Conservation (phyloP, 2,797 vertebrate species). For the Taeniopygia guttata region DNA sequence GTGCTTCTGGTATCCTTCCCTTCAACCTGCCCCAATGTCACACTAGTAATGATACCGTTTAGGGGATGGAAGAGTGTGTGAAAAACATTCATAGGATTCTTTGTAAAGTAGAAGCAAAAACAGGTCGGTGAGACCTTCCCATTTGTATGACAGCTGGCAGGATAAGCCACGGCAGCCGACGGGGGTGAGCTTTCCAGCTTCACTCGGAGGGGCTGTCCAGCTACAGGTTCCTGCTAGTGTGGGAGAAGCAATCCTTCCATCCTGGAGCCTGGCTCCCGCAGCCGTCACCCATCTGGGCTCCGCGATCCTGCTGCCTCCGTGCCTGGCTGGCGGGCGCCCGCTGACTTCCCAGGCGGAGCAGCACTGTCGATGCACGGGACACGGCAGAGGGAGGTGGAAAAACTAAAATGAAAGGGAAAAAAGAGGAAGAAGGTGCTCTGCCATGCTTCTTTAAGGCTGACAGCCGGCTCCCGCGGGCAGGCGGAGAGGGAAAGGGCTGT, state of each 20-base stretch:
- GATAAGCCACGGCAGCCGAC: not conserved
- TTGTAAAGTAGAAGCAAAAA: not conserved
- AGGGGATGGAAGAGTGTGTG: not conserved
- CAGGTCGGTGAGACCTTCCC: constrained; percentile 24
- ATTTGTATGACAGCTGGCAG: not conserved
- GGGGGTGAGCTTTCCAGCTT: not conserved
- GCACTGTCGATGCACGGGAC: not conserved
- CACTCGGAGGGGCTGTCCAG: not conserved
- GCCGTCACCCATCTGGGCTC: not conserved
- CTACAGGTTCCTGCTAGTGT: constrained; percentile 3
- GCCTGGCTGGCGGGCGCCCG: not conserved
- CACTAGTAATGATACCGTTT: not conserved
- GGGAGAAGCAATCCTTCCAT: not conserved
- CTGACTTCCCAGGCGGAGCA: not conserved
- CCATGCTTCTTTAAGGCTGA: not conserved
- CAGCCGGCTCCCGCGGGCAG: not conserved
- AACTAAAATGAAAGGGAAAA: not conserved
- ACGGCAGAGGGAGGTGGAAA: not conserved
- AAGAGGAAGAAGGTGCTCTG: not conserved
- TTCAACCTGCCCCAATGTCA: constrained; percentile 6
- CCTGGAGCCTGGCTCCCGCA: not conserved
- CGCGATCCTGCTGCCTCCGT: not conserved
- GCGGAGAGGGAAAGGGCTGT: not conserved
- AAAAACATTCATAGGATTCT: not conserved
- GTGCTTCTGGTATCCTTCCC: not conserved